Evolutionary conservation across 2,113 vertebrate genomes (phyloP), one percentile per base, ranked within the genome.

Genomic region (Crotalus helleri): DNA sequence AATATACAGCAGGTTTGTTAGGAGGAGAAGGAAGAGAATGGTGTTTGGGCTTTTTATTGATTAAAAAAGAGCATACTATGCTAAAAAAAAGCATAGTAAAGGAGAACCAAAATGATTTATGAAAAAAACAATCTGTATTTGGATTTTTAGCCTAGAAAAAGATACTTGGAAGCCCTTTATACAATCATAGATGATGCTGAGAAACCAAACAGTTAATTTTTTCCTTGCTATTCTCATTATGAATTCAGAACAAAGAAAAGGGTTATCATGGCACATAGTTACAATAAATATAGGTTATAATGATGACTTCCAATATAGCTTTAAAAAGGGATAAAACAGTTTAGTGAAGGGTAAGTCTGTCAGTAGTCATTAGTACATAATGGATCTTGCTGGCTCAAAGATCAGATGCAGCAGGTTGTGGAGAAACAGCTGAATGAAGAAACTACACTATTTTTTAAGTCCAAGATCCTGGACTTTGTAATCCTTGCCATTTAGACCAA

Each of bases 21-120:
- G 39, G 58, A 33, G 23, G 12, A 2, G 15, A 5, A 61, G 61
- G 51, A 39, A 39, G 39, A 53, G 13, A 49, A 89, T 64, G 19
- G 13, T 26, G 88, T 13, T 59, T 59, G 57, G 33, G 88, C 29
- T 69, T 94, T 90, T 23, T 15, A 81, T 95, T 93, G 23, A 29
- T 94, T 86, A 3, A 29, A 24, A 10, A 19, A 8, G 1, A 0
- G 88, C 10, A 53, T 64, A 51, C 49, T 51, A 44, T 90, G 26
- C 26, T 81, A 39, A 81, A 51, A 46, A n/a, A 26, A 69, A 64
- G 1, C 17, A 12, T 55, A 88, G 53, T 39, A 90, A 90, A 51
- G 59, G 26, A 33, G 3, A 57, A 88, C 21, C 33, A 39, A 88
- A 57, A 29, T 51, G 85, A 87, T 51, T 87, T 33, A 13, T 8